Conservation (phyloP, 1,140 invertebrate species). For the Aphis gossypii region DNA sequence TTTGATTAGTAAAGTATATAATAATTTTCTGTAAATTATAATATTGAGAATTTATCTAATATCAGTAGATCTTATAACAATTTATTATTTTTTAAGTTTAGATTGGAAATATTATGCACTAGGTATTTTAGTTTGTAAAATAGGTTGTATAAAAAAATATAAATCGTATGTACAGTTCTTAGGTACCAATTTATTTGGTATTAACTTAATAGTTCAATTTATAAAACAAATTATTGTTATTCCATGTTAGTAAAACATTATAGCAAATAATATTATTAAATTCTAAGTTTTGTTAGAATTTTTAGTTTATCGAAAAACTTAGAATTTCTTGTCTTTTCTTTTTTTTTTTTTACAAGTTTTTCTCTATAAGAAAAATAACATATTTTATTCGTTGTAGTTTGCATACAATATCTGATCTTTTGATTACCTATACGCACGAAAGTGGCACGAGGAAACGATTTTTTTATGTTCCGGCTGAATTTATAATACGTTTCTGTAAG, state of each 20-base stretch:
- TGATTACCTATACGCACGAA: conserved; percentile 1
- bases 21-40: neutral
- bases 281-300: neutral
- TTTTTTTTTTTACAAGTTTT: neutral
- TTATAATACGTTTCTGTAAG: neutral
- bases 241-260: too few species aligned
- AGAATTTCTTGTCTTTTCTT: neutral
- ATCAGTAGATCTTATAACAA: neutral
- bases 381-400: neutral
- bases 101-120: too few species aligned
- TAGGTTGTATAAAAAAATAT: neutral
- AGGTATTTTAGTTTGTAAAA: neutral
- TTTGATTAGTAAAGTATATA: neutral
- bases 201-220: neutral
- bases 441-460: neutral
- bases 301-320: neutral
- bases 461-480: neutral
- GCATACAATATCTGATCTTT: neutral
- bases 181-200: neutral
- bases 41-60: neutral
- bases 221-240: neutral
- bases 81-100: neutral
- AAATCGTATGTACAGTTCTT: neutral
- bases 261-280: too few species aligned
- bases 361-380: neutral